These are phyloP conservation scores for Carlito syrichta DNA, from an alignment of 2,113 vertebrate genomes.

Conservation along the genomic window DNA sequence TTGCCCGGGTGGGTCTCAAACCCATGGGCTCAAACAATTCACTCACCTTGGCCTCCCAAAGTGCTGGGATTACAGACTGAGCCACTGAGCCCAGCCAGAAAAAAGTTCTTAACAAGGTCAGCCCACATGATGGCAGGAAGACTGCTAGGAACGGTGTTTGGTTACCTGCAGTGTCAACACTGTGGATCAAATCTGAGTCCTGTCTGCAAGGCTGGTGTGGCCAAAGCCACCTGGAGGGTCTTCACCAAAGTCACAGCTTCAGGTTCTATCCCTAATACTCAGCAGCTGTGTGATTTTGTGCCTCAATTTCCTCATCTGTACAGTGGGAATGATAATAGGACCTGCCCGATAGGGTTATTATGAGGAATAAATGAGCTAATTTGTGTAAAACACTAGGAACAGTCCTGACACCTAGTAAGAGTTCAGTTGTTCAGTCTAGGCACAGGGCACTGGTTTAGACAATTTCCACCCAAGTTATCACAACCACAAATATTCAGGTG, in stretches of 20 bases:
- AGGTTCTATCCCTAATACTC: neutral
- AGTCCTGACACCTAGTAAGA: neutral
- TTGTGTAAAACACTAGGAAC: neutral
- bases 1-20: too few relatives aligned
- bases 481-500: neutral
- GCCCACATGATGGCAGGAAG: neutral
- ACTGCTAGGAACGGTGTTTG: neutral
- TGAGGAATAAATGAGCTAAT: neutral
- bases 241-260: neutral
- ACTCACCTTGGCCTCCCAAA: too few relatives aligned
- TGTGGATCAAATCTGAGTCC: neutral
- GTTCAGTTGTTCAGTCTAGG: neutral
- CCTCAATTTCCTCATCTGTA: conserved; percentile 13
- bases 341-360: neutral
- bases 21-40: too few relatives aligned
- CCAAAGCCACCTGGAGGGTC: neutral
- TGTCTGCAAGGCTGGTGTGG: neutral
- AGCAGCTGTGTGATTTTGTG: neutral
- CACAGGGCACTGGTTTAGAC: neutral
- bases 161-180: neutral
- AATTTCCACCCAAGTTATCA: neutral
- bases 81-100: too few relatives aligned
- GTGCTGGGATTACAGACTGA: too few relatives aligned
- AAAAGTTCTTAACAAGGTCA: neutral
- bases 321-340: neutral